Evolutionary conservation across 2,888 invertebrate species (phyloP), one percentile per base, ranked within the genome.

Genomic region (Sycophila texana): DNA sequence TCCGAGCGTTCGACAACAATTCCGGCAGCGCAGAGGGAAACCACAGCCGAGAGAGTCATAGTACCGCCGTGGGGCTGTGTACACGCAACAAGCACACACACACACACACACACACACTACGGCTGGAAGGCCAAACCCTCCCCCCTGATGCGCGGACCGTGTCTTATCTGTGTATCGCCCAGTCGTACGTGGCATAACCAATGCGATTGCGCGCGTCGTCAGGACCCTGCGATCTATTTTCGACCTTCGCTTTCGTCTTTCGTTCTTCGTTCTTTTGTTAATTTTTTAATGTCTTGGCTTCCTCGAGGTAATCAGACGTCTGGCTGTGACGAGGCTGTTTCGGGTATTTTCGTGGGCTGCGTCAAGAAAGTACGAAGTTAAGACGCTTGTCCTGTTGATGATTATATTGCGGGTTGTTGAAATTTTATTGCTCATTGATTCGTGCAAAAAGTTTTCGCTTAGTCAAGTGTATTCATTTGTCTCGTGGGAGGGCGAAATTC

Each of bases 1-100:
- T 18, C 55, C 49, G 53, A 73, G 60, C 63, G 63, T 73, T 73
- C 26, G 73, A 73, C 73, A 73, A 73, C 73, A 73, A 70, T 70
- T 47, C 70, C 55, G 55, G 39, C 63, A 18, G 55, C 53, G 55
- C 20, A 18, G 26, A 22, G 73, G 30, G 20, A 73, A 63, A 73
- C 61, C 73, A 30, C 63, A 73, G 53, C 60, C 20, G 66, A 7
- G 57, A 4, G 68, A 68, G 68, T 55, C 55, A 55, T 68, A 68
- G 55, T 68, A 26, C 53, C 39, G 39, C 39, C 39, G 39, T 2
- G 39, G 39, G 39, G 39, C 22, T 26, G 53, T 12, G 53, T 16
- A 22, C 14, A 16, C 30, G 55, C 18, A 2, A 26, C 30, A 18
- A 16, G 14, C 53, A 30, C n/a, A 53, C n/a, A 53, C 53, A 53